Base-by-base conservation (phyloP, 30 jellyfish, hydroid and myxozoan genomes). In the Mastigias papua region DNA sequence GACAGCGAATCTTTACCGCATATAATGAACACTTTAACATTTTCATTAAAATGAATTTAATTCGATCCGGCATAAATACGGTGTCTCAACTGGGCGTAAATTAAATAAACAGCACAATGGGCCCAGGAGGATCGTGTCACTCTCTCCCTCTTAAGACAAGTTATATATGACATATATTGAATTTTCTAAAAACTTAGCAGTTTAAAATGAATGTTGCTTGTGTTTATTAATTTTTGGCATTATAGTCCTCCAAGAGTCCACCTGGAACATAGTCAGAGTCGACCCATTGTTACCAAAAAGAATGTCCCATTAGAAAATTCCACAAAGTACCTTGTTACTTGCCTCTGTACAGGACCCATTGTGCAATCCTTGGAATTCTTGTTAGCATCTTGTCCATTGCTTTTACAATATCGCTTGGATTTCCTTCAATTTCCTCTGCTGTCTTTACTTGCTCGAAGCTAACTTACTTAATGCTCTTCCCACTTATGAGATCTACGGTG, bases 91-190 rank as follows among this genome's bases (percentile, higher is more conserved):
- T n/a, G n/a, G n/a, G n/a, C n/a, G n/a, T n/a, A n/a, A n/a, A n/a
- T n/a, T n/a, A n/a, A n/a, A n/a, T n/a, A n/a, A n/a, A n/a, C n/a
- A n/a, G n/a, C n/a, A n/a, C n/a, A n/a, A n/a, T n/a, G n/a, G n/a
- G n/a, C n/a, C n/a, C n/a, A n/a, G n/a, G n/a, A n/a, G n/a, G n/a
- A n/a, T n/a, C n/a, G n/a, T n/a, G n/a, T n/a, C n/a, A n/a, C n/a
- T n/a, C n/a, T n/a, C 86, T 74, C 86, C 86, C 86, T 42, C 80
- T 78, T 33, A 74, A 74, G 86, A 74, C 42, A 8, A 74, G 16
- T 74, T 33, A 48, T 74, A 74, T 33, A 74, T 9, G 62, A 10
- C 22, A 69, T 9, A 69, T 69, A 69, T 69, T 69, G 28, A 9
- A 69, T 69, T 69, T 9, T 9, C 27, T 19, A 9, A 33, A 17